phyloP scores from a whole-genome alignment of 2,113 vertebrate genomes.

The Tringa solitaria region DNA sequence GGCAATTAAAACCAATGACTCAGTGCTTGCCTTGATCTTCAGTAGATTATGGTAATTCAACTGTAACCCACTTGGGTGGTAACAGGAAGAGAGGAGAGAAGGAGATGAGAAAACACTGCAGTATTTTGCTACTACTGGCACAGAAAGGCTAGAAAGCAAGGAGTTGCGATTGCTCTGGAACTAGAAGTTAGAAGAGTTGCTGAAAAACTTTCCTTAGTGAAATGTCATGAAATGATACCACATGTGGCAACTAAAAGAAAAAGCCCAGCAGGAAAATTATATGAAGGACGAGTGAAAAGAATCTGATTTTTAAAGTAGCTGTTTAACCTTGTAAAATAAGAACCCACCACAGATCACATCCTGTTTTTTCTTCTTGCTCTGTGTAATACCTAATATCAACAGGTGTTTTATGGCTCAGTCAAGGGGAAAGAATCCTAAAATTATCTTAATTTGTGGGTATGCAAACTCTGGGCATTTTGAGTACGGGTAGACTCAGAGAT shows the following conservation, averaged over 20 bases:
- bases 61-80: neutral
- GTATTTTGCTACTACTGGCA: neutral
- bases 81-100: neutral
- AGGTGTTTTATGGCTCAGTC: neutral
- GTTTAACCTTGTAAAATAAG: neutral
- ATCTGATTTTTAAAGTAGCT: neutral
- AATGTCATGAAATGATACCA: neutral
- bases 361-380: neutral
- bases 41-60: neutral
- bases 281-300: neutral
- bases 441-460: neutral
- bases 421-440: neutral
- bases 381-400: neutral
- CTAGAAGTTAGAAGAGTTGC: neutral
- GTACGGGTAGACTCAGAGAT: neutral
- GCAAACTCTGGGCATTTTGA: neutral
- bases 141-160: neutral
- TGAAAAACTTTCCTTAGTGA: neutral
- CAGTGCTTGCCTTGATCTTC: conserved; percentile 5
- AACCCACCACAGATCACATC: neutral
- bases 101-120: neutral
- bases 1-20: conserved; percentile 1
- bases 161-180: neutral
- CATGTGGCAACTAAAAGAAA: neutral
- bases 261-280: neutral